Conservation (phyloP, 2,113 vertebrate species). For the Rostratula benghalensis region DNA sequence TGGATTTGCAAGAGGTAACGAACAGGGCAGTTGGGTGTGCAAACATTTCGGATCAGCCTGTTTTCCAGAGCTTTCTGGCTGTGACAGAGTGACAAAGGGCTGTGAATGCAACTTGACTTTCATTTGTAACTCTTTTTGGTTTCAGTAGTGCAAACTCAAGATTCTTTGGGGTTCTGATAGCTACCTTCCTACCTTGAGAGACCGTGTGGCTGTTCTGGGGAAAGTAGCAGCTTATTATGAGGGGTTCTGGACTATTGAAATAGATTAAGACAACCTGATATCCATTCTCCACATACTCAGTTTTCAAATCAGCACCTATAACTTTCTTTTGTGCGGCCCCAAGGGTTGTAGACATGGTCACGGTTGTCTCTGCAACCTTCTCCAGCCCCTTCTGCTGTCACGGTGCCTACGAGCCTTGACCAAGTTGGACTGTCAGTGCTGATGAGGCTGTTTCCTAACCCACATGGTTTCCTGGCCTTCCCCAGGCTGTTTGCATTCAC, state of each 20-base stretch:
- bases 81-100: neutral
- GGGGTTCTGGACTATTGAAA: neutral
- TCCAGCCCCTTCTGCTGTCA: neutral
- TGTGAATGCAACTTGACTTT: neutral
- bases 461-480: neutral
- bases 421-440: neutral
- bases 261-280: neutral
- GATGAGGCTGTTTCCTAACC: neutral
- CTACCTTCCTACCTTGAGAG: neutral
- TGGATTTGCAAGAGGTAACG: neutral
- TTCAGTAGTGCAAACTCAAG: neutral
- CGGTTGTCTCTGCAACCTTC: rapidly evolving
- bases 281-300: neutral
- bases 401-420: neutral
- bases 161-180: neutral
- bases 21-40: neutral
- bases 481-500: neutral
- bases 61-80: neutral
- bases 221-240: neutral
- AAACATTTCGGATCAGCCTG: neutral
- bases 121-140: neutral
- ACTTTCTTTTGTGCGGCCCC: neutral
- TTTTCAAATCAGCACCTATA: neutral
- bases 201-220: neutral
- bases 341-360: rapidly evolving